Evolutionary conservation across 2,888 invertebrate species (phyloP).

Genomic region (Pandemis cinnamomeana): DNA sequence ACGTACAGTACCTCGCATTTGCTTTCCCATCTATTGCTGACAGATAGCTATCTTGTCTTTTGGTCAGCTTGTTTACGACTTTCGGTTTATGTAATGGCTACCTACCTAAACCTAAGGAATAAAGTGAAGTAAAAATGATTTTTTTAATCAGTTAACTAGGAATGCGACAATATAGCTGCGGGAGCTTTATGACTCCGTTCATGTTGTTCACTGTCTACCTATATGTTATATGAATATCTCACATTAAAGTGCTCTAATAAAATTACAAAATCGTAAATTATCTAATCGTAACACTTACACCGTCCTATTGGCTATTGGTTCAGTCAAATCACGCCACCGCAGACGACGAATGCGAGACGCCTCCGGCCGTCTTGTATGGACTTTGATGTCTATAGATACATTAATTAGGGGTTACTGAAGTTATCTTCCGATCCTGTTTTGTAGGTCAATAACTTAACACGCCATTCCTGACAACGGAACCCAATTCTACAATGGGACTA

Average conservation of each 20-base stretch:
- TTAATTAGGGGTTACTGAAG: conserved; percentile 43
- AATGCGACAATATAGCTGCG: too few relatives aligned
- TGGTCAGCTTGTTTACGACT: too few relatives aligned
- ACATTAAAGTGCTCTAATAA: conserved; percentile 27
- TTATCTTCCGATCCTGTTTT: conserved; percentile 44
- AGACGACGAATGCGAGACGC: conserved; percentile 66
- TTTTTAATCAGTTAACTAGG: too few relatives aligned
- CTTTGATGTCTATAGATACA: conserved; percentile 38
- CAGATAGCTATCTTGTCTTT: too few relatives aligned
- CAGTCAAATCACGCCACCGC: conserved; percentile 75
- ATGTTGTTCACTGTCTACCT: too few relatives aligned
- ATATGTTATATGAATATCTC: too few relatives aligned
- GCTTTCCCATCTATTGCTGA: too few relatives aligned
- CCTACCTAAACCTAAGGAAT: too few relatives aligned
- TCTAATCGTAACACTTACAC: conserved; percentile 67
- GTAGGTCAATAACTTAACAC: conserved; percentile 43
- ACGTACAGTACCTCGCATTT: too few relatives aligned
- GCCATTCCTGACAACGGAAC: neutral
- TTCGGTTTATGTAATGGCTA: too few relatives aligned
- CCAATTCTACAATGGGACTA: neutral
- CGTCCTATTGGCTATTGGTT: conserved; percentile 76
- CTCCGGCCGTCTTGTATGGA: conserved; percentile 51
- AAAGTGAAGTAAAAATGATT: too few relatives aligned
- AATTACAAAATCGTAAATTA: conserved; percentile 51
- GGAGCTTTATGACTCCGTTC: too few relatives aligned